phyloP scores from a whole-genome alignment of 2,888 invertebrate species.

The Caenorhabditis sp. region DNA sequence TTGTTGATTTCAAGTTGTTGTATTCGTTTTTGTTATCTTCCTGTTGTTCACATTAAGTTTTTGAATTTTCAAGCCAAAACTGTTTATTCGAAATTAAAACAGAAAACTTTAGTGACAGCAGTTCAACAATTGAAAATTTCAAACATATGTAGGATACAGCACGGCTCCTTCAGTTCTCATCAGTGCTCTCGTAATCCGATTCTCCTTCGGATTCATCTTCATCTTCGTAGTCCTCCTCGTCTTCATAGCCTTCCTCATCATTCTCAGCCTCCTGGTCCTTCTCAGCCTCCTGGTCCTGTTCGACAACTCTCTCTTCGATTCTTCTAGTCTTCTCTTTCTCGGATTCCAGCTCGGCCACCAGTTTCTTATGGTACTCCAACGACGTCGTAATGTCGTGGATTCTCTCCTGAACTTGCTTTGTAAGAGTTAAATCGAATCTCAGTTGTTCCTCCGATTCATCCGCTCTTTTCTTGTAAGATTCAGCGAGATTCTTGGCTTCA shows the following conservation, averaged over 20 bases:
- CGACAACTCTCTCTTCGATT: slow-evolving; percentile 3
- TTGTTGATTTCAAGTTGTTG: slow-evolving; percentile 58
- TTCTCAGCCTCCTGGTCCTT: slow-evolving; percentile 3
- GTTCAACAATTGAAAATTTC: not conserved
- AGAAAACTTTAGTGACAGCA: too few species aligned
- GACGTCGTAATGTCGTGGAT: not conserved
- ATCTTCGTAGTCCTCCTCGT: slow-evolving; percentile 1
- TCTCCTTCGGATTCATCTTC: slow-evolving; percentile 7
- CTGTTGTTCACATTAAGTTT: not conserved
- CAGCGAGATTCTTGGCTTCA: not conserved
- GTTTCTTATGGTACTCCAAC: slow-evolving; percentile 1
- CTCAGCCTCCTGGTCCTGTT: not conserved
- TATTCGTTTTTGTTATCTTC: slow-evolving; percentile 20
- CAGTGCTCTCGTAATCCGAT: not conserved
- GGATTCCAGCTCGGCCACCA: slow-evolving; percentile 7
- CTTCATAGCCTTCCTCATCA: slow-evolving; percentile 11
- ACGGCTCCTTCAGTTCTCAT: not conserved
- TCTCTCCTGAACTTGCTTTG: not conserved
- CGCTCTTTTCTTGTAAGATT: not conserved
- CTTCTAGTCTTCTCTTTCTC: slow-evolving; percentile 6
- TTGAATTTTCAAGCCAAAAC: not conserved
- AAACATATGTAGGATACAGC: not conserved
- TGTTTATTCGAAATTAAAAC: not conserved
- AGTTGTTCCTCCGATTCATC: not conserved
- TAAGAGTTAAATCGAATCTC: not conserved